Percentiles rank a stretch among this genome's conserved stretches.
phyloP scores from a whole-genome alignment of 2,113 vertebrate species.

The Pseudorhombus dupliciocellatus region DNA sequence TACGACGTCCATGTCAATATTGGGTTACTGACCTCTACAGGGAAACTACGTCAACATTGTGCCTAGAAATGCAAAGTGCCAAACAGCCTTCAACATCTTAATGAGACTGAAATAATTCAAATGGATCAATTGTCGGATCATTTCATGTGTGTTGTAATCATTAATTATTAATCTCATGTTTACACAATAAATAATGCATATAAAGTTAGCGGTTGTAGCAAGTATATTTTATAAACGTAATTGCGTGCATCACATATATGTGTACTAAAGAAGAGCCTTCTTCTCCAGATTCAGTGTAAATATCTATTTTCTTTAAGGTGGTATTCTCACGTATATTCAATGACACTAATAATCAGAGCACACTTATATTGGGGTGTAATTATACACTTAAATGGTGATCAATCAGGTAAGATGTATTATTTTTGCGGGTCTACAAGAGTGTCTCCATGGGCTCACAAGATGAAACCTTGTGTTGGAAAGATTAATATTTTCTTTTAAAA shows the following conservation, averaged over 20 bases:
- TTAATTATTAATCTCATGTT: neutral
- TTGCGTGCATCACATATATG: conserved; percentile 2
- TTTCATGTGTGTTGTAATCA: neutral
- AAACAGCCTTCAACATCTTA: neutral
- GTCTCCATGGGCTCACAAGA: conserved; percentile 14
- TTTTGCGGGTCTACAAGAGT: conserved; percentile 16
- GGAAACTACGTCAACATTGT: neutral
- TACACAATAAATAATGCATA: conserved; percentile 8
- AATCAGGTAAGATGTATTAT: neutral
- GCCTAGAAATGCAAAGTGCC: conserved; percentile 3
- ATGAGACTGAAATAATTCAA: neutral
- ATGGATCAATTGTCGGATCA: neutral
- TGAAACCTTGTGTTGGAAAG: neutral
- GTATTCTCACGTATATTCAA: conserved; percentile 15
- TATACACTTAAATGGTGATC: neutral
- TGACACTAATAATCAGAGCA: conserved; percentile 15
- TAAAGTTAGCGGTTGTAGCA: conserved; percentile 1
- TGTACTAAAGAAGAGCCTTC: conserved; percentile 28
- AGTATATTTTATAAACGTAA: conserved; percentile 2
- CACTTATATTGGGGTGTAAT: neutral
- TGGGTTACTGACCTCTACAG: neutral
- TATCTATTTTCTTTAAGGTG: conserved; percentile 41
- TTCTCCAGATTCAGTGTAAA: neutral
- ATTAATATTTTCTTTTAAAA: neutral
- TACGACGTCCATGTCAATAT: neutral